Evolutionary conservation across 1,140 invertebrate genomes (phyloP), one percentile per base, ranked within the genome.

Genomic region (Spodoptera litura): DNA sequence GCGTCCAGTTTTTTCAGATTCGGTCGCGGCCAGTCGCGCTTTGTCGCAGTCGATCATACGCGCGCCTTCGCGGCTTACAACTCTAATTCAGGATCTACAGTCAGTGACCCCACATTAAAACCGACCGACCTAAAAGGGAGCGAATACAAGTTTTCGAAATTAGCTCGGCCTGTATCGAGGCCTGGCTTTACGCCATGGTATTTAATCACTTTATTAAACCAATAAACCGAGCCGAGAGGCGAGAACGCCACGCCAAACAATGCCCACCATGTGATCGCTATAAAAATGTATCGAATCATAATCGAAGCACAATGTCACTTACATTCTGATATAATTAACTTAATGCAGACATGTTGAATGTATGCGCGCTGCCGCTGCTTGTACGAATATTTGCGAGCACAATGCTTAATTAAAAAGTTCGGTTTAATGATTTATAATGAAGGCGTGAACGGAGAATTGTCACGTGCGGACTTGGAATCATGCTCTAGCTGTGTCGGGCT

Each of bases 181-280:
- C 71, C 78, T 79, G 81, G 82, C 81, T 85, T 86, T 86, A 86
- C 85, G 83, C 79, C 81, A 83, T 87, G 84, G 78, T 83, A 86
- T 88, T 88, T 86, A 86, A 86, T 88, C 87, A 86, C 85, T 86
- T 86, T 85, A 88, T 82, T 88, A 86, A 88, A 85, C 76, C 85
- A 78, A 85, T 88, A 88, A 88, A 86, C 52, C 73, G 66, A 15
- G 78, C 81, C 59, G 75, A 76, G 71, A 83, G 74, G 62, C 74
- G 79, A 83, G 75, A 75, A 78, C 79, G 75, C 78, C 59, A 72
- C 71, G 80, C 73, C 49, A 52, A 87, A 87, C 87, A 88, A 88
- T 88, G 82, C 82, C 58, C 59, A 79, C 73, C 78, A 79, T 82
- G 80, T 81, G 85, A 82, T 85, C 81, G 83, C 81, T 84, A 86